These are phyloP conservation scores for Blastomussa wellsi DNA, from an alignment of 92 coral and sea anemone species.

Conservation along the genomic window DNA sequence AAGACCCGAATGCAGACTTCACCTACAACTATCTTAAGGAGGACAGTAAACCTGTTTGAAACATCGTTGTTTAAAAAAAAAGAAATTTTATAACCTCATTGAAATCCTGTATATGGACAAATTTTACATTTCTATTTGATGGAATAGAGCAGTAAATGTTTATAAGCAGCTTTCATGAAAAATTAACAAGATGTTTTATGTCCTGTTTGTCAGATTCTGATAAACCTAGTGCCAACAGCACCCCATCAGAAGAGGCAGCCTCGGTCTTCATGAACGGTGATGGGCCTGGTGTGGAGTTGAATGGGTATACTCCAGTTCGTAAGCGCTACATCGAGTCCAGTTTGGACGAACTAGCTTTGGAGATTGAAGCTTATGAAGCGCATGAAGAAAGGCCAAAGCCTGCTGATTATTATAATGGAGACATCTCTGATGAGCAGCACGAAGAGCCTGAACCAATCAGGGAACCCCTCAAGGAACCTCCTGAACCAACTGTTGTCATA, in stretches of 20 bases:
- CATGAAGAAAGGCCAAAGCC: slow-evolving; percentile 30
- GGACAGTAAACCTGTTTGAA: too few relatives aligned
- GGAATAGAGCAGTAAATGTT: too few relatives aligned
- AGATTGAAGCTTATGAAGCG: slow-evolving; percentile 82
- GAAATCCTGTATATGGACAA: too few relatives aligned
- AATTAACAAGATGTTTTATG: not conserved
- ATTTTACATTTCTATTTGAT: too few relatives aligned
- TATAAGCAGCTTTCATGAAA: not conserved
- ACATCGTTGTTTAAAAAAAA: too few relatives aligned
- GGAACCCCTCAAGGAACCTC: slow-evolving; percentile 18
- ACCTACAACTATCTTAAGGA: too few relatives aligned
- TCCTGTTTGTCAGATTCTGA: slow-evolving; percentile 5
- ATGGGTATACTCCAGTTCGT: slow-evolving; percentile 52
- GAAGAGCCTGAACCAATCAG: not conserved
- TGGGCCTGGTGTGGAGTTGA: slow-evolving; percentile 33
- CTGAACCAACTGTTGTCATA: not conserved
- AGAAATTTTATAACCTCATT: too few relatives aligned
- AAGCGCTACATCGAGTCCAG: slow-evolving; percentile 79
- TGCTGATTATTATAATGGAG: not conserved
- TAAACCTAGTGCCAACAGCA: slow-evolving; percentile 38
- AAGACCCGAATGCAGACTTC: too few relatives aligned
- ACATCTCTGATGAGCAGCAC: not conserved
- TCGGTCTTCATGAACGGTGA: slow-evolving; percentile 19
- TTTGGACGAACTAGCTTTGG: slow-evolving; percentile 84
- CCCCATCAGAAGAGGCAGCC: slow-evolving; percentile 42